Base-by-base conservation (phyloP, 2,113 vertebrate species). In the Tachycineta bicolor region DNA sequence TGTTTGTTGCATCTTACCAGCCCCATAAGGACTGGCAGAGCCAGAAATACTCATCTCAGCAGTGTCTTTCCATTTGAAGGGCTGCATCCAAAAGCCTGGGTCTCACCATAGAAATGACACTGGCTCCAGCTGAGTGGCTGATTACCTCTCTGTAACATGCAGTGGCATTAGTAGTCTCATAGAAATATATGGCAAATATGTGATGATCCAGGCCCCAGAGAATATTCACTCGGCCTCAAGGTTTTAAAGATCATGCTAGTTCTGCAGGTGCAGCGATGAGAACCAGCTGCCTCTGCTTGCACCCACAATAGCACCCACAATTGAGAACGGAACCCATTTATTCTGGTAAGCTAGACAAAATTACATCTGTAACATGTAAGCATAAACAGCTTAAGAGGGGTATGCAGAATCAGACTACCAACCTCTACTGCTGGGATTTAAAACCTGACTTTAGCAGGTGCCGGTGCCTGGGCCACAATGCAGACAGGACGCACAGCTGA, bases 311-410 rank as follows among this genome's bases (percentile, higher is more conserved):
- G 64, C 7, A 46, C 6, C 6, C 2, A 2, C 63, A 83, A 64
- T 14, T 44, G 43, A n/a, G 34, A 70, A 56, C 28, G 52, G 34
- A 77, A 63, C 1, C 5, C 12, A 9, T 69, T 81, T 80, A 43
- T 74, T 80, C 43, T 60, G 33, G 10, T 60, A 92, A 78, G 16
- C 46, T 23, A 55, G 37, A 50, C 37, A 87, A 79, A 74, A 68
- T 8, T 22, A 3, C 4, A 1, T 75, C 39, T 73, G 19, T n/a
- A 62, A 18, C 24, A 33, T 0, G 0, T 34, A 31, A 55, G 26
- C 14, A 24, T 22, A 43, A 73, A n/a, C 23, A 74, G 10, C 12
- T 73, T 74, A n/a, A 29, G 29, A 92, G 39, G 5, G 18, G 4
- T 34, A 5, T 20, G 22, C 18, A 52, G 33, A 78, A 50, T 49